These are phyloP conservation scores for Thalassaphorura encarpata DNA, from an alignment of 1,140 invertebrate species.

Conservation along the genomic window DNA sequence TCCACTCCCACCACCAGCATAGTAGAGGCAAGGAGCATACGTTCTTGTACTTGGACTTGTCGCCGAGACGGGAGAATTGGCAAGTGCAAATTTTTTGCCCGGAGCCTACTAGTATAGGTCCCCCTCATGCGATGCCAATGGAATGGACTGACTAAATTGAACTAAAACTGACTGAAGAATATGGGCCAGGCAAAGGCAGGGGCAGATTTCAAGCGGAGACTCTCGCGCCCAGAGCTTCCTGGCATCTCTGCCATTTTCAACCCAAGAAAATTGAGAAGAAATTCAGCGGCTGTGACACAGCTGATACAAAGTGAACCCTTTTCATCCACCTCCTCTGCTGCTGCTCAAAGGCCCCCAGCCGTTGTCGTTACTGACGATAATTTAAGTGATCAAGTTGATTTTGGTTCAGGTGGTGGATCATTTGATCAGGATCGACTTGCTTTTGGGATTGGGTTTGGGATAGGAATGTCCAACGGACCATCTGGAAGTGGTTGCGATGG, in stretches of 20 bases:
- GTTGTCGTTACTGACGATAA: constrained; percentile 33
- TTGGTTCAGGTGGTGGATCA: constrained; percentile 10
- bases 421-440: constrained; percentile 3
- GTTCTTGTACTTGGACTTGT: too few species aligned
- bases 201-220: constrained; percentile 24
- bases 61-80: too few species aligned
- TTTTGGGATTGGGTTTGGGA: constrained; percentile 11
- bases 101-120: too few species aligned
- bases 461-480: constrained; percentile 16
- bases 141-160: too few species aligned
- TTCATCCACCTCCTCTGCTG: too few species aligned
- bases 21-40: too few species aligned
- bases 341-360: constrained; percentile 11
- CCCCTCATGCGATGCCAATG: too few species aligned
- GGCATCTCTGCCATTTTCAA: constrained; percentile 33
- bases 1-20: too few species aligned
- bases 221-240: constrained; percentile 28
- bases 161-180: too few species aligned
- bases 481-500: constrained; percentile 8
- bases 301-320: too few species aligned
- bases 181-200: not conserved
- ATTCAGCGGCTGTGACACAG: constrained; percentile 30
- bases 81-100: too few species aligned
- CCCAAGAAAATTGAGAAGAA: constrained; percentile 29
- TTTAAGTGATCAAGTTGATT: constrained; percentile 25